Base-by-base conservation (phyloP, 2,113 vertebrate species). In the Neoarius graeffei region DNA sequence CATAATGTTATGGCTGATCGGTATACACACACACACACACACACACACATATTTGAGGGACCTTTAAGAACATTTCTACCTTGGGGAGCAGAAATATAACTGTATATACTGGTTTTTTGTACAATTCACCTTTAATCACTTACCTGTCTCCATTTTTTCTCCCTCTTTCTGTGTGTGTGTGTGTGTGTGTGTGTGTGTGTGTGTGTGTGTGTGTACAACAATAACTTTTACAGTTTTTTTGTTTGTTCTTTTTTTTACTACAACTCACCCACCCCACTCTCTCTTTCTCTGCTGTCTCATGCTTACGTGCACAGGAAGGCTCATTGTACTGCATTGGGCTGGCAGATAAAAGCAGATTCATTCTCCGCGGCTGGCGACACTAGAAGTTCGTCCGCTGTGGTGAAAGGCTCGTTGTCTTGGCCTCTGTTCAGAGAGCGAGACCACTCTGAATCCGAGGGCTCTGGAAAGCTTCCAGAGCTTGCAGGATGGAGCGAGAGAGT, bases 321-420 rank as follows among this genome's bases (percentile, higher is more conserved):
- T 87, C 90, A 87, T 89, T 91, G 90, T 90, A 83, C 25, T 85
- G 23, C 86, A 83, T 69, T 57, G 83, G 77, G 71, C 77, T 87
- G 69, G 71, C 84, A 89, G 88, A 92, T 93, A 89, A 93, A 94
- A 94, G 91, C 77, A 87, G 89, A 89, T 83, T 88, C 87, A 89
- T 89, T 88, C 87, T 88, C 88, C 90, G 92, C 91, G 92, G 88
- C 81, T 59, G 77, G 89, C 87, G 17, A 93, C 93, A 93, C 92
- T 91, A 93, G 92, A 88, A 80, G 81, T 87, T 89, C 83, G 87
- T 87, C 81, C 62, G 85, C 59, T 87, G 85, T 86, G 84, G 77
- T 91, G 88, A 90, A 89, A 89, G 86, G 86, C 81, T 71, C 79
- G 86, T 54, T 88, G 86, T 90, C 87, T 90, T 91, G 87, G 91